Conservation (phyloP, 2,113 vertebrate genomes). For the Egretta garzetta region DNA sequence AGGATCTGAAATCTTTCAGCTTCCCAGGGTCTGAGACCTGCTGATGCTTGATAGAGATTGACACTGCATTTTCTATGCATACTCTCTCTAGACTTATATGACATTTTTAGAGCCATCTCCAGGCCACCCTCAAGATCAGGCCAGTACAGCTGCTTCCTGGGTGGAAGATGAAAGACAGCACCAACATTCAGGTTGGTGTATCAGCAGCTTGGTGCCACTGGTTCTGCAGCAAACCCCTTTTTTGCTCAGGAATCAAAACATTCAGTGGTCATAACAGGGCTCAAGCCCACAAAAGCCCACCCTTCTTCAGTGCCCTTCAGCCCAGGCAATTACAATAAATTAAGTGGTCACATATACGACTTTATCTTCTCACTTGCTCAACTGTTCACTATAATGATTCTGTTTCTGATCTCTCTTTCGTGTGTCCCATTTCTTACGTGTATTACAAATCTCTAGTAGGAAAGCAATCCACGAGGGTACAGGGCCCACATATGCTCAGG, state of each 20-base stretch:
- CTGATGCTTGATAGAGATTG: neutral
- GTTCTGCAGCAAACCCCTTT: neutral
- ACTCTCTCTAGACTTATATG: neutral
- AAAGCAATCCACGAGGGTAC: neutral
- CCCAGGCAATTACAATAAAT: neutral
- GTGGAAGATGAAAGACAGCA: neutral
- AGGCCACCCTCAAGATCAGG: neutral
- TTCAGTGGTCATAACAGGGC: neutral
- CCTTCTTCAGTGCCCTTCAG: neutral
- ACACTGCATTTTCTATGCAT: neutral
- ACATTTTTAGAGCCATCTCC: neutral
- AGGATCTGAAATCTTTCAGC: neutral
- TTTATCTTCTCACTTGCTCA: neutral
- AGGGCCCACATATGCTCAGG: neutral
- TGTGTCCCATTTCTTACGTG: neutral
- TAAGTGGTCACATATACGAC: neutral
- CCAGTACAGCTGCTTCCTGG: neutral
- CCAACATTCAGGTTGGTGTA: neutral
- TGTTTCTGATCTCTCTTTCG: neutral
- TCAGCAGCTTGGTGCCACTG: neutral
- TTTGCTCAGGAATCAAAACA: neutral
- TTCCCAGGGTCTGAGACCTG: neutral
- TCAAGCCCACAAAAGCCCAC: neutral
- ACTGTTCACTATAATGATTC: neutral
- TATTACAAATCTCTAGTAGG: neutral